Conservation (phyloP, 2,797 vertebrate species). For the Fratercula arctica region DNA sequence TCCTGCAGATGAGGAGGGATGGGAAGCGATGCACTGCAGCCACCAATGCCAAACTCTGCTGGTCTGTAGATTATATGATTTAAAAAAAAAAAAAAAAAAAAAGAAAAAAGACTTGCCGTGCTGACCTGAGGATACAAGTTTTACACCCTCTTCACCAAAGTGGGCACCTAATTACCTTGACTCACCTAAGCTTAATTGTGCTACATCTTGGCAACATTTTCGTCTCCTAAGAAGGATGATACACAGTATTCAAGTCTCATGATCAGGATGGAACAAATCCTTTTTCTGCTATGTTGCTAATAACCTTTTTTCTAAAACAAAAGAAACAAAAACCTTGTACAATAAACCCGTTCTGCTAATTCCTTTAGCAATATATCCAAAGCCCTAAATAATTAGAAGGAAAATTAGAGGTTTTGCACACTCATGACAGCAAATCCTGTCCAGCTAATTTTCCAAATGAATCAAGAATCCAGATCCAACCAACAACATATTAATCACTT, state of each 20-base stretch:
- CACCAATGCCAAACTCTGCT: neutral
- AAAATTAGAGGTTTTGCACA: neutral
- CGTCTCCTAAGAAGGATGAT: neutral
- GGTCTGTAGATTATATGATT: neutral
- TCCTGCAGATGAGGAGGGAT: neutral
- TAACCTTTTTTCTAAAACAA: neutral
- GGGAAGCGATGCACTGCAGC: neutral
- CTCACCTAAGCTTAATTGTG: neutral
- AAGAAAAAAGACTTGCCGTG: neutral
- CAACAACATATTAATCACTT: neutral
- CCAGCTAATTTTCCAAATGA: neutral
- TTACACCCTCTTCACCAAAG: neutral
- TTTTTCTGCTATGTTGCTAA: neutral
- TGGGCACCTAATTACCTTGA: neutral
- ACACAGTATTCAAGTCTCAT: neutral
- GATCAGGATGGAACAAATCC: neutral
- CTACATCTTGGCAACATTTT: neutral
- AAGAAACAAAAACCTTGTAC: neutral
- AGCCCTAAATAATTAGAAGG: neutral
- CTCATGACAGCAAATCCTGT: neutral
- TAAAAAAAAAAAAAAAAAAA: too few relatives aligned
- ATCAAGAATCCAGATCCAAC: neutral
- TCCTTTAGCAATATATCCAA: neutral
- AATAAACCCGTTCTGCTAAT: neutral
- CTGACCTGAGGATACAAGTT: neutral